Base-by-base conservation (phyloP, 2,888 invertebrate genomes). In the Trachelus iudaicus region DNA sequence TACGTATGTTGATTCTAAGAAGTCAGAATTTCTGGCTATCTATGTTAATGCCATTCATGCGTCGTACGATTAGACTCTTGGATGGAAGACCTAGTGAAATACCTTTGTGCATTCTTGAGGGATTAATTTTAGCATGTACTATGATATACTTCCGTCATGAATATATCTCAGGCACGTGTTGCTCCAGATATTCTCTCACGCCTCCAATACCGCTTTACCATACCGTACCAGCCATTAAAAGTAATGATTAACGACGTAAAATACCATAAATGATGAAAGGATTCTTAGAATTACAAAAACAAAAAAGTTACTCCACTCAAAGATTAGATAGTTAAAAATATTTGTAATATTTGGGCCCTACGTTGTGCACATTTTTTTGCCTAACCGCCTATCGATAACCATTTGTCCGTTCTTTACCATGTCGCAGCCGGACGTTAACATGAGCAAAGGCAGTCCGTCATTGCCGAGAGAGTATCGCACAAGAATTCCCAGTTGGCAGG, bases 381-480 rank as follows among this genome's bases (percentile, higher is more conserved):
- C 23, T 35, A 56, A 56, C 56, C 56, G 23, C 9, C 15, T 56
- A 56, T 9, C 56, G 40, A 56, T 56, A 56, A 56, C 40, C 40
- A 15, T 15, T 40, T 6, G 15, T 6, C 2, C 56, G 23, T 56
- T 56, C 23, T 56, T 56, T 56, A 56, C 9, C 23, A 9, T 23
- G 23, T 56, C 56, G 56, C 73, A 33, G 15, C 40, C 71, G 76
- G 69, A 34, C 76, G 69, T 80, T 80, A 80, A 80, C 80, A 80
- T 76, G 79, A 79, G 76, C 79, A 77, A 79, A 79, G 78, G 34
- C 79, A 73, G 31, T 30, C 73, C 71, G 56, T 78, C 73, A 31
- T 69, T 56, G 69, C 68, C 73, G 37, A 69, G 78, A 73, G 56
- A 73, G 56, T 56, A 23, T 23, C 23, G 23, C 56, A 23, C 9